Conservation (phyloP, 2,113 vertebrate genomes). For the Dicrurus megarhynchus region DNA sequence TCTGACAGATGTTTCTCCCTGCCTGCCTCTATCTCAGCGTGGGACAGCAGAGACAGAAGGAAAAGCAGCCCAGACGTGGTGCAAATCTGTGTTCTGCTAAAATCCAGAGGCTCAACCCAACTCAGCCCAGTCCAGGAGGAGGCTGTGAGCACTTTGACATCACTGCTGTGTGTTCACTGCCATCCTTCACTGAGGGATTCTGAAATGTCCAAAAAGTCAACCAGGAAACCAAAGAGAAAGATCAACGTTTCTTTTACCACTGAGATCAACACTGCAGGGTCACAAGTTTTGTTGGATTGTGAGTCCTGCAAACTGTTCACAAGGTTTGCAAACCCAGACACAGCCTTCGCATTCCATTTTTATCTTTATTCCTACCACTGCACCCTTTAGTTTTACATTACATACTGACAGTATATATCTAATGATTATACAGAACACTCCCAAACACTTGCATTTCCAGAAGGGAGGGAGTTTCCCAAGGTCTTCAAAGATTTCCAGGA, state of each 20-base stretch:
- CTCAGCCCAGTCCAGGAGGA: neutral
- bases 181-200: neutral
- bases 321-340: neutral
- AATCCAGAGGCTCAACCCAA: neutral
- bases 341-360: neutral
- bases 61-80: neutral
- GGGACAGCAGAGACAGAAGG: neutral
- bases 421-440: neutral
- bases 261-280: neutral
- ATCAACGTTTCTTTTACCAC: neutral
- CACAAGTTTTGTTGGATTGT: neutral
- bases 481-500: neutral
- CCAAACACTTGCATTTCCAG: neutral
- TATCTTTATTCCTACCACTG: neutral
- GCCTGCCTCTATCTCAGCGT: neutral
- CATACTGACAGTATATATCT: accelerated
- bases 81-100: neutral
- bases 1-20: neutral
- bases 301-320: neutral
- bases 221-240: neutral
- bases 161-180: neutral
- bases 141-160: neutral
- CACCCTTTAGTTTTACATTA: neutral
- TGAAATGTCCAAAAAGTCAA: neutral
- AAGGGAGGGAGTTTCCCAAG: neutral